A percentile compares a stretch with the other conserved stretches of the same genome.
Evolutionary conservation across 2,797 vertebrate species (phyloP).

Genomic region (Melanotaenia parkinsoni): DNA sequence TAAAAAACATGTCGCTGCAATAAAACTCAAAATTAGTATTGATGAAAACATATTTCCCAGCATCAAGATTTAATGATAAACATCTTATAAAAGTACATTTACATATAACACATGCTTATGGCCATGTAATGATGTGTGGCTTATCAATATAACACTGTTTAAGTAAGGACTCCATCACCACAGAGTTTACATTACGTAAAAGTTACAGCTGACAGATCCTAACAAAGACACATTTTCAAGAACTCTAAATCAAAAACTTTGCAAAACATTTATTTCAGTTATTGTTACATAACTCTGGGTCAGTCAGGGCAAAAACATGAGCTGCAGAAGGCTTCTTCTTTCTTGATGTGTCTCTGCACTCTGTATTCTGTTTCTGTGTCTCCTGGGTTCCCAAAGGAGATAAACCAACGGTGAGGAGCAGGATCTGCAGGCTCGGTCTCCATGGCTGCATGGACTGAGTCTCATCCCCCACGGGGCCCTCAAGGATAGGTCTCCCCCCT

Average conservation of each 20-base stretch:
- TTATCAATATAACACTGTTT: background rate
- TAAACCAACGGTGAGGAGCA: conserved; percentile 42
- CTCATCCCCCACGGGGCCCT: conserved; percentile 57
- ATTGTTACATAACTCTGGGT: conserved; percentile 3
- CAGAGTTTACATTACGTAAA: background rate
- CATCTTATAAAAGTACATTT: background rate
- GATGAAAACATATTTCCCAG: background rate
- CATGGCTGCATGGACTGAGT: conserved; percentile 57
- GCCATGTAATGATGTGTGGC: background rate
- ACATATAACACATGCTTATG: background rate
- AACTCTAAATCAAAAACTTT: background rate
- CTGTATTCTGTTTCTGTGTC: conserved; percentile 13
- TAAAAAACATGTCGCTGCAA: too few species aligned
- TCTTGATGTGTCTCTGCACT: conserved; percentile 13
- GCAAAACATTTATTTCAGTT: background rate
- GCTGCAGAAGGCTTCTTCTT: conserved; percentile 25
- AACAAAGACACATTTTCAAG: background rate
- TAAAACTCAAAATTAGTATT: too few species aligned
- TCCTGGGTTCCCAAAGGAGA: conserved; percentile 52
- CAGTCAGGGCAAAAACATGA: conserved; percentile 1
- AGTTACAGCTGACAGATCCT: background rate
- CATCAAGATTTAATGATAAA: background rate
- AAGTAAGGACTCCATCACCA: background rate
- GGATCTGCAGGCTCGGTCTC: conserved; percentile 63
- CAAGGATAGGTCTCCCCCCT: conserved; percentile 63